Conservation (phyloP, 1,140 invertebrate genomes). For the Bombyx mandarina region DNA sequence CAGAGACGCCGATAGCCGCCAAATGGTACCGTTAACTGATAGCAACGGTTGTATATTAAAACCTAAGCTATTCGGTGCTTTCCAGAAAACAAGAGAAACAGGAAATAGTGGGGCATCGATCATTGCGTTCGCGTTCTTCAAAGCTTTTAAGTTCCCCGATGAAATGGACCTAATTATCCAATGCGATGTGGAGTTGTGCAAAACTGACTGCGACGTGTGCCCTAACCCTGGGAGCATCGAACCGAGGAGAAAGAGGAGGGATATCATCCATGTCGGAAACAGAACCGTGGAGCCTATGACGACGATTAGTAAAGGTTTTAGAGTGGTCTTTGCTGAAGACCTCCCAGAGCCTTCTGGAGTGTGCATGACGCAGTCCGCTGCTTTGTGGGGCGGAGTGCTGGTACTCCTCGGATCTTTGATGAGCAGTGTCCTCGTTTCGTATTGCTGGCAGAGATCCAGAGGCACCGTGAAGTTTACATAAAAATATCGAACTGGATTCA, state of each 20-base stretch:
- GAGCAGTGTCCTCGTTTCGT: slow-evolving; percentile 48
- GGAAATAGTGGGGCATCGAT: slow-evolving; percentile 81
- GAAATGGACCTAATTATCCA: slow-evolving; percentile 88
- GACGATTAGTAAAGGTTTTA: slow-evolving; percentile 74
- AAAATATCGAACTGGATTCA: slow-evolving; percentile 1
- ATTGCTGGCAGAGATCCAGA: slow-evolving; percentile 48
- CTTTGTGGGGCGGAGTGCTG: slow-evolving; percentile 60
- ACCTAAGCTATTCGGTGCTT: slow-evolving; percentile 85
- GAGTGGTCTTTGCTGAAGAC: slow-evolving; percentile 78
- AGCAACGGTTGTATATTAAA: slow-evolving; percentile 84
- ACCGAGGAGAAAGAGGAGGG: slow-evolving; percentile 74
- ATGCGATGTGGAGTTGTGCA: slow-evolving; percentile 88
- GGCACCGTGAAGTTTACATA: slow-evolving; percentile 42
- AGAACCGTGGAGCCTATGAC: slow-evolving; percentile 71
- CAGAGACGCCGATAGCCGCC: slow-evolving; percentile 76
- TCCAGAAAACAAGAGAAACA: slow-evolving; percentile 84
- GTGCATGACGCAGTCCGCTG: slow-evolving; percentile 51
- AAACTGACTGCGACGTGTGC: slow-evolving; percentile 83
- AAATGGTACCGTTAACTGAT: slow-evolving; percentile 81
- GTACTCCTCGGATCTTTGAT: slow-evolving; percentile 49
- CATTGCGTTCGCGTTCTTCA: slow-evolving; percentile 85
- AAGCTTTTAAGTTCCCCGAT: slow-evolving; percentile 91
- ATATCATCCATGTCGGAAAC: slow-evolving; percentile 61
- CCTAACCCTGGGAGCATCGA: slow-evolving; percentile 77
- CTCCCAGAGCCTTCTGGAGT: slow-evolving; percentile 58